These are phyloP conservation scores for Tamandua tetradactyla DNA, from an alignment of 2,797 vertebrate genomes.

Conservation along the genomic window DNA sequence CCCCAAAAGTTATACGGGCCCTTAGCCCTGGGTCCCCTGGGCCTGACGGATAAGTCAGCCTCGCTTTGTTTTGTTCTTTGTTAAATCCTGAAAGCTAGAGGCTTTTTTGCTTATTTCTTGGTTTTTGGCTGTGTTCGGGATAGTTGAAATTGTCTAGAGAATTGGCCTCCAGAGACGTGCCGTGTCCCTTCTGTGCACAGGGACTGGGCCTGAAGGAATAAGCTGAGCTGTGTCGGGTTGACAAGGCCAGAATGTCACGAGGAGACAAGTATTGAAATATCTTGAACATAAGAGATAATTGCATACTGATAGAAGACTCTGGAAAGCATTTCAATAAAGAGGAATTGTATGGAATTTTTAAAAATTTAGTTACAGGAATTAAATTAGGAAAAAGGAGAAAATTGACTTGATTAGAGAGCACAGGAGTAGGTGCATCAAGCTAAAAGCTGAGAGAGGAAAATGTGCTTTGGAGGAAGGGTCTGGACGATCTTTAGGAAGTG, in stretches of 20 bases:
- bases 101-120: too few species aligned
- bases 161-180: not conserved
- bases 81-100: not conserved
- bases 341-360: not conserved
- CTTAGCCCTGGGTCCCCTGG: not conserved
- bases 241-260: not conserved
- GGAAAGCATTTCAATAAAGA: constrained; percentile 30
- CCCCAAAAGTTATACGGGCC: not conserved
- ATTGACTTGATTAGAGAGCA: not conserved
- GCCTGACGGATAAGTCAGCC: not conserved
- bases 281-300: not conserved
- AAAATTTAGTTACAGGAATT: constrained; percentile 28
- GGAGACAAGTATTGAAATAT: not conserved
- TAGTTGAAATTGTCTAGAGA: constrained; percentile 12
- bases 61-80: not conserved
- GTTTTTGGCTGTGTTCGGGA: too few species aligned
- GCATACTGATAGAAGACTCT: not conserved
- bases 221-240: not conserved
- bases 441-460: not conserved
- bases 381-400: constrained; percentile 19
- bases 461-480: not conserved
- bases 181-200: not conserved
- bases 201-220: not conserved
- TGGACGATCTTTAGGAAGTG: not conserved
- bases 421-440: not conserved